Evolutionary conservation across 1,140 invertebrate species (phyloP), one percentile per base, ranked within the genome.

Genomic region (Choristoneura fumiferana): DNA sequence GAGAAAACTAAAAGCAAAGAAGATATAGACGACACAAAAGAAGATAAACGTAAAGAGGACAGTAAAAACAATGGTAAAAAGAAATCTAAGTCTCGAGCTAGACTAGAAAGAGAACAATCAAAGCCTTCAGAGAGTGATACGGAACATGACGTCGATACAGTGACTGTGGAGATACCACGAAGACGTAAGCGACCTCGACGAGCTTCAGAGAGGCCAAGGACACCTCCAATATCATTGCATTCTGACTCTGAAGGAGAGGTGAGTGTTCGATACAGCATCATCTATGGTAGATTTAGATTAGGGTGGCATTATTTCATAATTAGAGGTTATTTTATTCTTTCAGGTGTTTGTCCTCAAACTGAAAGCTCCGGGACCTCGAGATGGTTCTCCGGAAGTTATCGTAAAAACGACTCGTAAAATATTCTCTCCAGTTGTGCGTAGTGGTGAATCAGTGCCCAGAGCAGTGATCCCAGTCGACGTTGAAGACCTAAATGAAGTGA

Each of bases 381-480:
- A 87, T 22, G 65, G 72, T 8, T 81, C 68, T n/a, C 89, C 85
- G 53, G 91, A 92, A 76, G 90, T 95, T 5, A 94, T 95, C 57
- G 93, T 95, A 0, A 94, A 94, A 73, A 95, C 94, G 0, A 95
- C 93, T 49, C 90, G 94, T 22, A 95, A 94, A 86, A 91, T 95
- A 58, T 95, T 95, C 64, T 94, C 94, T 0, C 93, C 94, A 0
- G 91, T 95, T 8, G 90, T 91, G 9, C 81, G 89, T 54, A 91
- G 91, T 38, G 89, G 90, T 8, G 91, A 91, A 58, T 83, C 91
- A 0, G 71, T 89, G 12, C 81, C 89, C 0, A 78, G 82, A 63
- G 87, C 88, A 12, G 89, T 90, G 0, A 90, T 90, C 69, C 87
- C 88, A 22, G 73, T 90, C 9, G 73, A 89, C 54, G 84, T 90